Evolutionary conservation across 2,113 vertebrate species (phyloP).

Genomic region (Syrmaticus mikado): DNA sequence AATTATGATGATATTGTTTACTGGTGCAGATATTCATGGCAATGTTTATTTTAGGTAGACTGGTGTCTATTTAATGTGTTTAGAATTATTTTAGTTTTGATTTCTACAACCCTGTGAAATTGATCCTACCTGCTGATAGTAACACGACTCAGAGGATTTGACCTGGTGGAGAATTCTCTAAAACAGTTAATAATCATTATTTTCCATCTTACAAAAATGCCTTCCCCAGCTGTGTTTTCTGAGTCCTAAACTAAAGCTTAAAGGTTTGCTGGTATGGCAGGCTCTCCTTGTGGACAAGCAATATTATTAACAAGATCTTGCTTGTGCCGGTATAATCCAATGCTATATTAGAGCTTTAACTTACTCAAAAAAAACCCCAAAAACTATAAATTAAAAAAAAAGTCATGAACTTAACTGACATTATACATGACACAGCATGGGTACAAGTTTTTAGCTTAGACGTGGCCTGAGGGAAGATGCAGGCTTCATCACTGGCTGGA

Average conservation of each 20-base stretch:
- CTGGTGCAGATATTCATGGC: neutral
- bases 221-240: neutral
- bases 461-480: neutral
- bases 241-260: neutral
- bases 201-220: neutral
- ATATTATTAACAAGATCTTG: neutral
- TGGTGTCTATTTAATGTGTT: neutral
- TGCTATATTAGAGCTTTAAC: neutral
- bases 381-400: neutral
- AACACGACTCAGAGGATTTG: neutral
- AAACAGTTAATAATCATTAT: neutral
- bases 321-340: neutral
- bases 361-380: neutral
- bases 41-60: neutral
- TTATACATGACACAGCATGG: neutral
- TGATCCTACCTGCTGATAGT: neutral
- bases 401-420: neutral
- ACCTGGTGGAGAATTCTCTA: neutral
- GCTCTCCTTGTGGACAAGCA: neutral
- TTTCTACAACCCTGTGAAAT: neutral
- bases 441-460: neutral
- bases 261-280: neutral
- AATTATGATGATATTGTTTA: neutral
- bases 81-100: neutral
- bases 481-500: neutral